Conservation (phyloP, 2,888 invertebrate genomes). For the Melipona beecheii region DNA sequence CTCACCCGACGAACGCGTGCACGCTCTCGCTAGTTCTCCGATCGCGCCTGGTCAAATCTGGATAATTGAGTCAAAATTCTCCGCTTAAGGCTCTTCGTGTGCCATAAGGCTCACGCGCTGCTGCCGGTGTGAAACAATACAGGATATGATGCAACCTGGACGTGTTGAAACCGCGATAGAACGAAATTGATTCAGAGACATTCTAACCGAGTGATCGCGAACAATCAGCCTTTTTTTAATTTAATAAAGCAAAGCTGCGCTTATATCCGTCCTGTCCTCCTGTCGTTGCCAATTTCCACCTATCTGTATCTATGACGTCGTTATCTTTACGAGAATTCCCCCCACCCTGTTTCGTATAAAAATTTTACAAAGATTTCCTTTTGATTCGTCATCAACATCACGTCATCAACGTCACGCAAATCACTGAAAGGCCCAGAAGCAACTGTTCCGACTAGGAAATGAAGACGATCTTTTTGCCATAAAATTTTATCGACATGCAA, state of each 20-base stretch:
- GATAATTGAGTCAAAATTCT: slow-evolving; percentile 35
- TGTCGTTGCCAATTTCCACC: background rate
- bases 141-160: slow-evolving; percentile 51
- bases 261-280: background rate
- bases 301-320: background rate
- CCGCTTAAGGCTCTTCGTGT: slow-evolving; percentile 14
- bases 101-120: background rate
- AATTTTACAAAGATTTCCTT: background rate
- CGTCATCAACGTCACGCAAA: too few species aligned
- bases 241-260: background rate
- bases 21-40: background rate
- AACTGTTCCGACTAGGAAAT: too few species aligned
- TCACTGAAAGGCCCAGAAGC: too few species aligned
- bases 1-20: background rate
- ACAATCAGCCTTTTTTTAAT: slow-evolving; percentile 14
- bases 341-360: background rate
- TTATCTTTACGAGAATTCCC: background rate
- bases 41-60: slow-evolving; percentile 20
- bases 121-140: slow-evolving; percentile 51
- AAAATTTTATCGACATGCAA: too few species aligned
- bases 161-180: slow-evolving; percentile 42
- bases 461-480: too few species aligned
- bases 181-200: slow-evolving; percentile 50
- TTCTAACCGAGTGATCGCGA: slow-evolving; percentile 35
- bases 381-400: background rate